Conservation (phyloP, 2,888 invertebrate species). For the Thereva unica region DNA sequence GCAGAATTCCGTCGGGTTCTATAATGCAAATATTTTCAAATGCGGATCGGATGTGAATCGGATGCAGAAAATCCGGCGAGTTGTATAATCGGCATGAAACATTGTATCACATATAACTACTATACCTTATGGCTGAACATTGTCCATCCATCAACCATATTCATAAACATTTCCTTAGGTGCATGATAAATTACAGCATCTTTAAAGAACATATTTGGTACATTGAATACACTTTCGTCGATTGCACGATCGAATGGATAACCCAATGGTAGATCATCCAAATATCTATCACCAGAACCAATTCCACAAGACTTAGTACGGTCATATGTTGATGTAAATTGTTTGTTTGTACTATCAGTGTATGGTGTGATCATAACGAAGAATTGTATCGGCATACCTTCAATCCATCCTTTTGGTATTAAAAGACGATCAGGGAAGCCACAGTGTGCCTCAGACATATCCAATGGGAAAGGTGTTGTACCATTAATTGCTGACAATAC, state of each 20-base stretch:
- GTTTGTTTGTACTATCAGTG: conserved; percentile 54
- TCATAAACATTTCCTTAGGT: conserved; percentile 41
- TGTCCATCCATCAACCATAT: conserved; percentile 46
- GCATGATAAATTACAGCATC: conserved; percentile 63
- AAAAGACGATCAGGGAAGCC: conserved; percentile 67
- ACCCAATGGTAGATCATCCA: conserved; percentile 67
- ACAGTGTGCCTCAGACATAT: conserved; percentile 60
- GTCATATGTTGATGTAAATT: conserved; percentile 59
- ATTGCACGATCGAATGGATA: conserved; percentile 74
- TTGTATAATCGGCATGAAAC: too few relatives aligned
- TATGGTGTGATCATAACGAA: conserved; percentile 64
- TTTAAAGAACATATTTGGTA: conserved; percentile 66
- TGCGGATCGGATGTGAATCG: too few relatives aligned
- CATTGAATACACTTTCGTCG: conserved; percentile 61
- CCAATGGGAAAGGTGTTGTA: conserved; percentile 57
- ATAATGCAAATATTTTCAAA: too few relatives aligned
- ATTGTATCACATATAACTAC: too few relatives aligned
- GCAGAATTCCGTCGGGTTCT: too few relatives aligned
- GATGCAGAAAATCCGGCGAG: too few relatives aligned
- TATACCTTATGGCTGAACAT: too few relatives aligned
- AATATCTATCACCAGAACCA: conserved; percentile 59
- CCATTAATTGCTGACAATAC: conserved; percentile 59
- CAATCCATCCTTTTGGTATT: conserved; percentile 66
- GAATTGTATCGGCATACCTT: conserved; percentile 67
- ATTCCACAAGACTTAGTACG: conserved; percentile 59